Conservation (phyloP, 2,797 vertebrate genomes). For the Synanceia verrucosa region DNA sequence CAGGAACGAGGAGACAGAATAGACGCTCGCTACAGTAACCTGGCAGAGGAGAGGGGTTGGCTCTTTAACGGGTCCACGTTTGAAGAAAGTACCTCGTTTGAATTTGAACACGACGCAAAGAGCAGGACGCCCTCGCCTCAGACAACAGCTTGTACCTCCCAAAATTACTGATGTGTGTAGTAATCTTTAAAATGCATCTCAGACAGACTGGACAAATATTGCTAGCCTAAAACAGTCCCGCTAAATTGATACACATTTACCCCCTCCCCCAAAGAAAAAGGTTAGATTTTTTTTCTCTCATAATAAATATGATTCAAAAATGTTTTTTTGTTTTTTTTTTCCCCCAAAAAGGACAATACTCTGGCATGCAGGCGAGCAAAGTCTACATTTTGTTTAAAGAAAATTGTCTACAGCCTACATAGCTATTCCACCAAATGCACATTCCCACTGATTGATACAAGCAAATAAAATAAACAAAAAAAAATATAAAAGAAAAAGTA, state of each 20-base stretch:
- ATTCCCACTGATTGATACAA: slow-evolving; percentile 99
- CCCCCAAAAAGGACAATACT: slow-evolving; percentile 75
- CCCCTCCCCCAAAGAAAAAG: slow-evolving; percentile 36
- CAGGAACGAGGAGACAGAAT: slow-evolving; percentile 60
- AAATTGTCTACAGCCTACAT: slow-evolving; percentile 82
- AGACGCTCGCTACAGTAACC: slow-evolving; percentile 45
- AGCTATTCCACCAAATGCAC: slow-evolving; percentile 95
- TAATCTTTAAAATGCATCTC: slow-evolving; percentile 77
- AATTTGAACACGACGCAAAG: slow-evolving; percentile 72
- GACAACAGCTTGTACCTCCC: slow-evolving; percentile 57
- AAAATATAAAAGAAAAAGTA: slow-evolving; percentile 44
- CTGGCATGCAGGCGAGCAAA: slow-evolving; percentile 86
- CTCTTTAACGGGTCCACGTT: slow-evolving; percentile 65
- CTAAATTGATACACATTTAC: slow-evolving; percentile 74
- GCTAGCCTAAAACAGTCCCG: slow-evolving; percentile 84
- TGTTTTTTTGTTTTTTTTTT: slow-evolving; percentile 36
- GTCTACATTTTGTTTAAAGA: slow-evolving; percentile 70
- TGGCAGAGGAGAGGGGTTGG: slow-evolving; percentile 32
- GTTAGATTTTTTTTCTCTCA: slow-evolving; percentile 67
- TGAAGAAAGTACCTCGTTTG: slow-evolving; percentile 88
- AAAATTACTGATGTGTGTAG: slow-evolving; percentile 75
- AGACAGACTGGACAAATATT: slow-evolving; percentile 81
- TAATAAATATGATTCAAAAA: slow-evolving; percentile 84
- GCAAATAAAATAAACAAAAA: slow-evolving; percentile 73
- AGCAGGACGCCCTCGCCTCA: slow-evolving; percentile 31